Evolutionary conservation across 2,797 vertebrate species (phyloP).

Genomic region (Lepus townsendii): DNA sequence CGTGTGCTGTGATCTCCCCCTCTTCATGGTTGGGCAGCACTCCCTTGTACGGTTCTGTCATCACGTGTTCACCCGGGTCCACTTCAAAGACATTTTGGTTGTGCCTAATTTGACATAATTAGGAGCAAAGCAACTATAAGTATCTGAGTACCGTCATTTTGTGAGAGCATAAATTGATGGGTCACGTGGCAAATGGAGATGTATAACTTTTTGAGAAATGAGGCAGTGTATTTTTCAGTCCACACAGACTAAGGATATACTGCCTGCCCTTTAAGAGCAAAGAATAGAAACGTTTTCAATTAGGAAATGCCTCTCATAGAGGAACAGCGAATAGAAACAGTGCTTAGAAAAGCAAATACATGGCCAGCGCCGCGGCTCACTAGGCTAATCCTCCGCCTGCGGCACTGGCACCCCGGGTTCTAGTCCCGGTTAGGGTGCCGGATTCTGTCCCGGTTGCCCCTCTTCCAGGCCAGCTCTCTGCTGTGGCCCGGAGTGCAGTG

Average conservation of each 20-base stretch:
- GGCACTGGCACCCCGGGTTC: too few relatives aligned
- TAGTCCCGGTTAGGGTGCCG: too few relatives aligned
- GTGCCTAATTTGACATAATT: background rate
- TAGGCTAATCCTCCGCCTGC: too few relatives aligned
- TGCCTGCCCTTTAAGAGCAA: background rate
- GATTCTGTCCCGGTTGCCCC: too few relatives aligned
- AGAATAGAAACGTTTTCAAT: background rate
- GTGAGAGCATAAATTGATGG: background rate
- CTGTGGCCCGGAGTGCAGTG: too few relatives aligned
- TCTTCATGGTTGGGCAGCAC: accelerated
- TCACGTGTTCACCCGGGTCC: background rate
- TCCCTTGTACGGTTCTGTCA: background rate
- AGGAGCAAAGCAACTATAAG: conserved; percentile 23
- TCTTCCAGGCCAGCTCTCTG: too few relatives aligned
- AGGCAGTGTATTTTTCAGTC: background rate
- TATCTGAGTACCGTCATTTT: background rate
- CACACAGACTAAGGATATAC: background rate
- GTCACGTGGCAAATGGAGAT: background rate
- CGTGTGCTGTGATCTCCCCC: accelerated
- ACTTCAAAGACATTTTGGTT: background rate
- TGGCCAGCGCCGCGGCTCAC: too few relatives aligned
- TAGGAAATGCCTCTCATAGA: background rate
- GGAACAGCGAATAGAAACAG: background rate
- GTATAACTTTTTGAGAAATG: background rate
- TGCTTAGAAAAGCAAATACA: too few relatives aligned